These are phyloP conservation scores for Dicrostonyx torquatus DNA, from an alignment of 2,797 vertebrate species.

Conservation along the genomic window DNA sequence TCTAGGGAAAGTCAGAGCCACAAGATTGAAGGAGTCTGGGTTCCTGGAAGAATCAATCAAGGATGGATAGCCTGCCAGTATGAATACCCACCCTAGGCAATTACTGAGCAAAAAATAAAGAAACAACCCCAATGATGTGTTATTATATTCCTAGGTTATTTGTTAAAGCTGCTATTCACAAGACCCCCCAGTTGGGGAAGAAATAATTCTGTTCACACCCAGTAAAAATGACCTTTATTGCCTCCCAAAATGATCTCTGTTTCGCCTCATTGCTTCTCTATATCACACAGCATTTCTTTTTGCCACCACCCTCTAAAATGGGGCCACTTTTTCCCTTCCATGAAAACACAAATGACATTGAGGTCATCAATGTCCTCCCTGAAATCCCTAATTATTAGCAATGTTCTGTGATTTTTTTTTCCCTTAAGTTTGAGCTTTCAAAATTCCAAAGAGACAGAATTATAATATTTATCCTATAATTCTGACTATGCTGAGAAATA, in stretches of 20 bases:
- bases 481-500: constrained; percentile 65
- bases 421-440: constrained; percentile 39
- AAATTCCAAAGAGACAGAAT: constrained; percentile 66
- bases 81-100: not conserved
- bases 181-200: not conserved
- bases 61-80: not conserved
- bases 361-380: not conserved
- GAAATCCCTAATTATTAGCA: not conserved
- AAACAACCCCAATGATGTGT: not conserved
- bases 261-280: not conserved
- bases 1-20: constrained; percentile 9
- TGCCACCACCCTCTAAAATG: not conserved
- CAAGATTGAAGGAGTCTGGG: not conserved
- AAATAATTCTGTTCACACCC: not conserved
- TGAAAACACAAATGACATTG: not conserved
- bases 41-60: not conserved
- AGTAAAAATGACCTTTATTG: constrained; percentile 1
- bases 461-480: constrained; percentile 66
- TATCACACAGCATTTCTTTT: not conserved
- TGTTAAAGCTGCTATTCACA: not conserved
- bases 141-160: not conserved
- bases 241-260: not conserved
- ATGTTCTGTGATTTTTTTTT: constrained; percentile 10
- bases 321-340: not conserved
- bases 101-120: not conserved